These are phyloP conservation scores for Lasioglossum marginatum DNA, from an alignment of 2,888 invertebrate genomes.

Conservation along the genomic window DNA sequence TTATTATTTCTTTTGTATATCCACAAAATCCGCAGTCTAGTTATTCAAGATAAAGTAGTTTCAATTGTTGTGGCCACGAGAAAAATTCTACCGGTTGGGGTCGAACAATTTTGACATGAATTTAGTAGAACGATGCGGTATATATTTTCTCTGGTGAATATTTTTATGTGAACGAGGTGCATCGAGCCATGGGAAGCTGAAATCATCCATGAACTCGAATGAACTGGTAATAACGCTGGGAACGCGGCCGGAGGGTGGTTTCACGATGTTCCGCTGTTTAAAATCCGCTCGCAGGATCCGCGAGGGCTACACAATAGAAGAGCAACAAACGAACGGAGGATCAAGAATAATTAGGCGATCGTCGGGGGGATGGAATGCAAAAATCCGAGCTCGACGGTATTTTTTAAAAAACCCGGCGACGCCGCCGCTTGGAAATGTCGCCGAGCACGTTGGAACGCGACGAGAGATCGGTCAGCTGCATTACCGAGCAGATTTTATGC, in stretches of 20 bases:
- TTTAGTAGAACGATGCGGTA: neutral
- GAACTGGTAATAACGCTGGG: conserved; percentile 55
- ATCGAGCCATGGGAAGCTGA: conserved; percentile 56
- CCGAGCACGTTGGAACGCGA: neutral
- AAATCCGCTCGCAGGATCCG: neutral
- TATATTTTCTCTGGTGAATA: neutral
- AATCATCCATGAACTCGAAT: conserved; percentile 63
- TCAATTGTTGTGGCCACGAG: too few species aligned
- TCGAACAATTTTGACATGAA: too few species aligned
- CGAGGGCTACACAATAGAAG: neutral
- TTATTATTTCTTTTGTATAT: too few species aligned
- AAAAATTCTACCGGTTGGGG: too few species aligned
- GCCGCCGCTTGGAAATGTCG: neutral
- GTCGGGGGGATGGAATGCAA: neutral
- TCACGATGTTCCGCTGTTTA: neutral
- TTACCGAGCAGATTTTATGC: conserved; percentile 24
- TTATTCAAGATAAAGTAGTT: too few species aligned
- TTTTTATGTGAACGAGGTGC: conserved; percentile 26
- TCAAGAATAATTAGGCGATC: conserved; percentile 19
- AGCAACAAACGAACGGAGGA: conserved; percentile 20
- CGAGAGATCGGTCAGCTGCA: neutral
- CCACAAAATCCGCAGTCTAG: too few species aligned
- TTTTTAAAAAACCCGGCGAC: neutral
- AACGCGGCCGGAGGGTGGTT: neutral
- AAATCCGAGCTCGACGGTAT: neutral